Evolutionary conservation across 1,140 invertebrate genomes (phyloP).

Genomic region (Drosophila funebris): DNA sequence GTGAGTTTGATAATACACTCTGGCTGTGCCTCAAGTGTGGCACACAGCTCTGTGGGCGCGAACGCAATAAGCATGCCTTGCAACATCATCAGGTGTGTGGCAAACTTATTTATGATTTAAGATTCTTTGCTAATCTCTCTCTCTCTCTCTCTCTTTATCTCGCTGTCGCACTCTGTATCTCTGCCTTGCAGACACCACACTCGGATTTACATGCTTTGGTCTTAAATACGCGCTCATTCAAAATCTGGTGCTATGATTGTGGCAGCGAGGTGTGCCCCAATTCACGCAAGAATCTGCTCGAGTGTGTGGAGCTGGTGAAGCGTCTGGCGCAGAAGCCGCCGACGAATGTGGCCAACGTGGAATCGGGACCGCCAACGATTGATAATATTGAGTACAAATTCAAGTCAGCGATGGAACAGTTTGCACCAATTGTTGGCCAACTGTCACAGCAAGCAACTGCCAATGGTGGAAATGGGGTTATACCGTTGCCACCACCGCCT

Average conservation of each 20-base stretch:
- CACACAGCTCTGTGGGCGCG: slow-evolving; percentile 89
- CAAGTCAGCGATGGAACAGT: slow-evolving; percentile 37
- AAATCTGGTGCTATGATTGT: slow-evolving; percentile 90
- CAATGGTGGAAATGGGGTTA: slow-evolving; percentile 15
- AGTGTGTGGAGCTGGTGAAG: slow-evolving; percentile 87
- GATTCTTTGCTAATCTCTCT: neutral
- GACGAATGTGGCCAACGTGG: slow-evolving; percentile 1
- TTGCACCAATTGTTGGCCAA: no score
- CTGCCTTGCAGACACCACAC: slow-evolving; percentile 85
- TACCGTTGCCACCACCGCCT: slow-evolving; percentile 56
- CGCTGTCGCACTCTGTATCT: no score
- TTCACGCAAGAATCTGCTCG: slow-evolving; percentile 87
- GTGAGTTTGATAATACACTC: slow-evolving; percentile 86
- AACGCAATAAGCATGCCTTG: slow-evolving; percentile 89
- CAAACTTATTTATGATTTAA: neutral
- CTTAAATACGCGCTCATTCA: slow-evolving; percentile 89
- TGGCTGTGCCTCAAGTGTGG: slow-evolving; percentile 91
- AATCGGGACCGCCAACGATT: slow-evolving; percentile 33
- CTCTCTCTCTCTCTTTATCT: no score
- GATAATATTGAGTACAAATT: slow-evolving; percentile 69
- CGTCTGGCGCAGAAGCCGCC: slow-evolving; percentile 84
- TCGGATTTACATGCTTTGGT: slow-evolving; percentile 91
- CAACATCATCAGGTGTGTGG: slow-evolving; percentile 87
- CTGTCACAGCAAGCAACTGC: slow-evolving; percentile 2
- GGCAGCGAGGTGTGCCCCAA: slow-evolving; percentile 86